These are phyloP conservation scores for Alectoris magna DNA, from an alignment of 2,797 vertebrate species.

Conservation along the genomic window DNA sequence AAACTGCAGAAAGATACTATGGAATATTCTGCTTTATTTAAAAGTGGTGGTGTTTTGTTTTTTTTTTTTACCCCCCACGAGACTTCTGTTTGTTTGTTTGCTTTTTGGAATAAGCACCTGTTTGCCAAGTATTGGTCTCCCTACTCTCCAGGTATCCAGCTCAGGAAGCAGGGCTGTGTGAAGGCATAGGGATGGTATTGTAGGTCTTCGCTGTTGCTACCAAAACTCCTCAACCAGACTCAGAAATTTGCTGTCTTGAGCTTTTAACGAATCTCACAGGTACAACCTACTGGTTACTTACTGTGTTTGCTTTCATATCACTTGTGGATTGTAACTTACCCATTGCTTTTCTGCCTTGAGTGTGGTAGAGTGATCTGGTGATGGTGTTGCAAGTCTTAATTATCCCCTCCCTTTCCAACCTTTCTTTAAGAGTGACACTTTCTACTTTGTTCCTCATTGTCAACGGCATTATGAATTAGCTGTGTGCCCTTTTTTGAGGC, in stretches of 20 bases:
- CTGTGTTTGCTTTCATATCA: neutral
- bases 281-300: neutral
- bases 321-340: neutral
- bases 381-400: neutral
- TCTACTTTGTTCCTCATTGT: neutral
- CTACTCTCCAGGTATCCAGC: neutral
- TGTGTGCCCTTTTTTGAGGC: neutral
- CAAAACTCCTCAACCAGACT: neutral
- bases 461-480: neutral
- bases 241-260: rapidly evolving
- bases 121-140: neutral
- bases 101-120: neutral
- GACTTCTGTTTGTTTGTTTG: neutral
- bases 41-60: neutral
- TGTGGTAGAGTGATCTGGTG: neutral
- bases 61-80: neutral
- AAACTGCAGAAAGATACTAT: neutral
- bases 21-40: neutral
- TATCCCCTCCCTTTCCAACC: neutral
- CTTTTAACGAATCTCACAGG: neutral
- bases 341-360: neutral
- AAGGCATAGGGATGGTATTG: rapidly evolving
- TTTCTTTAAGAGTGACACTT: neutral
- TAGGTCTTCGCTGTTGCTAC: neutral
- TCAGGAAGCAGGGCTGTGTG: neutral